A percentile compares a stretch with the other conserved stretches of the same genome.
phyloP scores from a whole-genome alignment of 2,797 vertebrate genomes.

The Thunnus albacares region DNA sequence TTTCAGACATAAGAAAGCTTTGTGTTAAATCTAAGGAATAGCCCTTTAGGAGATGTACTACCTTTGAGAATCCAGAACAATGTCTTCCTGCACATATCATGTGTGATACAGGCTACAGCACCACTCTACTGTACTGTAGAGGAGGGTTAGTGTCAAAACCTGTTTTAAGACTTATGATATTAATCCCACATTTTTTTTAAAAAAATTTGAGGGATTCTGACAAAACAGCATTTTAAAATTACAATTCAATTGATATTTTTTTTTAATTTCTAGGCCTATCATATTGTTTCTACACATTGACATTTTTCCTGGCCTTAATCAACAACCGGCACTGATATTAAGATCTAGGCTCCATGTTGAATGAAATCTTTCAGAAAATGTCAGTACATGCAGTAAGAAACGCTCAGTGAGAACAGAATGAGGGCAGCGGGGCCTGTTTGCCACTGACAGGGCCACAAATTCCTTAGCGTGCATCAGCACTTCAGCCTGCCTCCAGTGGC shows the following conservation, averaged over 20 bases:
- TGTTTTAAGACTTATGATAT: neutral
- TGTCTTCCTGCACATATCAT: neutral
- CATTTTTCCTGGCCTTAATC: neutral
- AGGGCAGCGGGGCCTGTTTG: slow-evolving; percentile 73
- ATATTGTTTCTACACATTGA: too few species aligned
- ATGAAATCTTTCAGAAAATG: neutral
- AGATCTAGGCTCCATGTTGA: neutral
- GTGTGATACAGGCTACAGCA: neutral
- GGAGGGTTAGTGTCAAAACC: neutral
- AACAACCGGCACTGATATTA: neutral
- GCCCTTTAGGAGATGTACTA: neutral
- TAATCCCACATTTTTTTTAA: neutral
- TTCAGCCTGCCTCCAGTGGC: slow-evolving; percentile 76
- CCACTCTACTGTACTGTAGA: neutral
- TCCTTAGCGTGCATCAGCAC: slow-evolving; percentile 82
- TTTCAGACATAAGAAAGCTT: neutral
- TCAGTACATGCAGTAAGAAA: neutral
- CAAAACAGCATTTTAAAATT: neutral
- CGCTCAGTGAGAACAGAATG: slow-evolving; percentile 34
- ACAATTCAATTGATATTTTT: too few species aligned
- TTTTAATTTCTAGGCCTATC: neutral
- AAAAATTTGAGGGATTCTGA: neutral
- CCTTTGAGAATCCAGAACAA: neutral
- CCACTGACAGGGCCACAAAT: slow-evolving; percentile 72
- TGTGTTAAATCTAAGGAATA: neutral